Conservation (phyloP, 2,888 invertebrate genomes). For the Panopea generosa region DNA sequence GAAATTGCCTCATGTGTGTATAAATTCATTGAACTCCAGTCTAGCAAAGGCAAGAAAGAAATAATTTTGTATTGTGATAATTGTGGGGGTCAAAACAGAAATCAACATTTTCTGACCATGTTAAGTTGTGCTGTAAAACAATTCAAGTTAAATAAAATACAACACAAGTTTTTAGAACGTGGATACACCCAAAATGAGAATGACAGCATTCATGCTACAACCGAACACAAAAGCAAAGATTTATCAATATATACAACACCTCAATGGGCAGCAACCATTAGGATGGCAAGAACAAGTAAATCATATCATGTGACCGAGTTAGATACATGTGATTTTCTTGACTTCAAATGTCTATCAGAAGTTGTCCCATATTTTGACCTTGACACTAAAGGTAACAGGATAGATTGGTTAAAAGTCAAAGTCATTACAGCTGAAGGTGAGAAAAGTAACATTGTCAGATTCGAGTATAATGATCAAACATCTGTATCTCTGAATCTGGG, state of each 20-base stretch:
- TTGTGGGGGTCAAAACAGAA: slow-evolving; percentile 3
- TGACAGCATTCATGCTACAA: slow-evolving; percentile 3
- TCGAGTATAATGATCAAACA: too few species aligned
- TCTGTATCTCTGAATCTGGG: too few species aligned
- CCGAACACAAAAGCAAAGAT: slow-evolving; percentile 6
- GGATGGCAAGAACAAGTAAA: not conserved
- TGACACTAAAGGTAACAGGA: too few species aligned
- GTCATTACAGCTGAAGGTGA: too few species aligned
- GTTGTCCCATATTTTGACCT: too few species aligned
- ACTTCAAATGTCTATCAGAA: too few species aligned
- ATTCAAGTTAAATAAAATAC: not conserved
- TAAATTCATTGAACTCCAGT: slow-evolving; percentile 19
- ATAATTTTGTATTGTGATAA: slow-evolving; percentile 7
- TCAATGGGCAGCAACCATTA: slow-evolving; percentile 4
- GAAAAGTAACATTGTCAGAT: too few species aligned
- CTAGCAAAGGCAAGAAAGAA: slow-evolving; percentile 14
- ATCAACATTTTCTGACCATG: not conserved
- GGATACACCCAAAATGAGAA: slow-evolving; percentile 19
- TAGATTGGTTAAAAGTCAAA: too few species aligned
- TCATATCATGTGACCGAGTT: too few species aligned
- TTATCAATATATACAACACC: slow-evolving; percentile 7
- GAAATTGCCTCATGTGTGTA: slow-evolving; percentile 33
- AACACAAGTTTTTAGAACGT: slow-evolving; percentile 1
- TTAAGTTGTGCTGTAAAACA: not conserved
- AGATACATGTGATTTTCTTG: too few species aligned